Evolutionary conservation across 2,888 invertebrate species (phyloP).

Genomic region (Rotaria socialis): DNA sequence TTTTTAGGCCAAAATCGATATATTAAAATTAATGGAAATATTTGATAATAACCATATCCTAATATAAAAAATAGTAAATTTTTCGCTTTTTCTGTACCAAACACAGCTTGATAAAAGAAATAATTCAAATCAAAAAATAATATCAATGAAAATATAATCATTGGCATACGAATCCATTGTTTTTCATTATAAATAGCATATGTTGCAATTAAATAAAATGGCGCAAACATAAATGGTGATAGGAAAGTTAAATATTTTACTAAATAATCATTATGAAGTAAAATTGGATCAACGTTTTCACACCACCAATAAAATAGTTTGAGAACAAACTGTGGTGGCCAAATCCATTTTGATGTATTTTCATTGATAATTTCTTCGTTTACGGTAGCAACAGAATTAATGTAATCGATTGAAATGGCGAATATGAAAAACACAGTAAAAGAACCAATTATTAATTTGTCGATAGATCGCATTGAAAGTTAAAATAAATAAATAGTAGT

Average conservation of each 20-base stretch:
- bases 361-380: neutral
- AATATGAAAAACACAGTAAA: neutral
- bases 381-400: neutral
- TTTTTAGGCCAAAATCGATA: conserved; percentile 8
- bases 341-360: conserved; percentile 15
- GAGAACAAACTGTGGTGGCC: conserved; percentile 16
- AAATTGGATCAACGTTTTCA: neutral
- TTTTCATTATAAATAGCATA: conserved; percentile 2
- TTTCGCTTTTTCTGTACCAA: neutral
- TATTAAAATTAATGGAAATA: conserved; percentile 23
- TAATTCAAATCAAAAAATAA: conserved; percentile 6
- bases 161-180: conserved; percentile 23
- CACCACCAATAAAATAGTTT: conserved; percentile 22
- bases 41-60: conserved; percentile 19
- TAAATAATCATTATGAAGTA: neutral
- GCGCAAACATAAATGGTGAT: conserved; percentile 20
- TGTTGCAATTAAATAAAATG: neutral
- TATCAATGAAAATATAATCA: neutral
- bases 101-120: conserved; percentile 21
- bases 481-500: no score
- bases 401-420: neutral
- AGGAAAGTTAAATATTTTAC: neutral
- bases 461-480: neutral
- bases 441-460: neutral
- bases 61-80: conserved; percentile 9